phyloP scores from a whole-genome alignment of 1,140 invertebrate genomes.

The Epicauta chinensis region DNA sequence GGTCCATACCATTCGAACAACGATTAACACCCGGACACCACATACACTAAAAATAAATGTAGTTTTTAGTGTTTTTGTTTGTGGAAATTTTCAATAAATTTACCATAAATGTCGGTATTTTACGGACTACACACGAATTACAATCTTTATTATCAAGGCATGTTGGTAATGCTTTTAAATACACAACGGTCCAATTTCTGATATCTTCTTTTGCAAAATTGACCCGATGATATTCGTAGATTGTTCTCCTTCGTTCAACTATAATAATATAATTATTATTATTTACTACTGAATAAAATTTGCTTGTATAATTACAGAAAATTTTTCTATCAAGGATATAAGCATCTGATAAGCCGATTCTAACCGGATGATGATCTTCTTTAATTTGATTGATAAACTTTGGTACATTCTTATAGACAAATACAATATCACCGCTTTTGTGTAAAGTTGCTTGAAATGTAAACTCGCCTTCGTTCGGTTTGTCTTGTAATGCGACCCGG shows the following conservation, averaged over 20 bases:
- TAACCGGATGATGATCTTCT: slow-evolving; percentile 85
- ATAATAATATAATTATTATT: slow-evolving; percentile 27
- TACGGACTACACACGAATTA: slow-evolving; percentile 57
- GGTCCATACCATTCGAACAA: slow-evolving; percentile 86
- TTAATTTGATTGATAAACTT: slow-evolving; percentile 66
- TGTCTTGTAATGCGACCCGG: slow-evolving; percentile 80
- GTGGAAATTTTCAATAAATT: too few species aligned
- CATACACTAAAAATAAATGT: slow-evolving; percentile 54
- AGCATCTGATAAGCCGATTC: slow-evolving; percentile 97
- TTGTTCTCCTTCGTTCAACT: slow-evolving; percentile 85
- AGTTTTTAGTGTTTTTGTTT: too few species aligned
- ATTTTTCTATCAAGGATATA: slow-evolving; percentile 87
- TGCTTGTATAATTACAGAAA: slow-evolving; percentile 62
- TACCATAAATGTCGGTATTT: slow-evolving; percentile 31
- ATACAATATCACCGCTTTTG: slow-evolving; percentile 85
- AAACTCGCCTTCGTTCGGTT: slow-evolving; percentile 57
- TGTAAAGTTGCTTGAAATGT: slow-evolving; percentile 83
- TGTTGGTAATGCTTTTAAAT: slow-evolving; percentile 76
- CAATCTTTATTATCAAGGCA: slow-evolving; percentile 79
- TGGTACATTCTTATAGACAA: slow-evolving; percentile 84
- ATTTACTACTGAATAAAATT: not conserved
- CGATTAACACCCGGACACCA: slow-evolving; percentile 79
- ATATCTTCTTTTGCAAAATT: slow-evolving; percentile 71
- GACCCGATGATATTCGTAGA: slow-evolving; percentile 94
- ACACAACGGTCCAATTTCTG: slow-evolving; percentile 75